Evolutionary conservation across 2,888 invertebrate genomes (phyloP).

Genomic region (Cataglyphis rosenhaueri): DNA sequence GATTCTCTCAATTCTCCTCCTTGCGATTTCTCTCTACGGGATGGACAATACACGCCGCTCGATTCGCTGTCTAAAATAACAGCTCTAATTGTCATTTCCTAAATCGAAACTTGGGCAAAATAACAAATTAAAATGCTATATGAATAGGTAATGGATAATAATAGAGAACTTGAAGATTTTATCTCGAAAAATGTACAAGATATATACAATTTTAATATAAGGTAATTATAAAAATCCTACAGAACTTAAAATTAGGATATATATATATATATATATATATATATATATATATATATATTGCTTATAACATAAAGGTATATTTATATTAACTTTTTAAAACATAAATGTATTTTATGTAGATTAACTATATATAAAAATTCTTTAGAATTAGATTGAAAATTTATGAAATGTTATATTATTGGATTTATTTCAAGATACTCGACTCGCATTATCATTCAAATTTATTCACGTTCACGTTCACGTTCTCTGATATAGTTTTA

Average conservation of each 20-base stretch:
- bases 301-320: too few relatives aligned
- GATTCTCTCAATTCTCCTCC: conserved; percentile 48
- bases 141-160: not conserved
- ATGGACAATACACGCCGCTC: not conserved
- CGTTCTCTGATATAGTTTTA: not conserved
- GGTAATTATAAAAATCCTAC: not conserved
- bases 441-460: not conserved
- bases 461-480: not conserved
- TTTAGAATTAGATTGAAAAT: not conserved
- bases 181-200: not conserved
- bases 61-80: conserved; percentile 25
- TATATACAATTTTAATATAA: not conserved
- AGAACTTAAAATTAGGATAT: not conserved
- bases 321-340: not conserved
- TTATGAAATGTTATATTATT: not conserved
- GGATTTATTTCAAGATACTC: not conserved
- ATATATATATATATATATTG: too few relatives aligned
- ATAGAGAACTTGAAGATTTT: not conserved
- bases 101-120: not conserved
- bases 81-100: conserved; percentile 6
- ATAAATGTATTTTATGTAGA: not conserved
- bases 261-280: too few relatives aligned
- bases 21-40: conserved; percentile 42
- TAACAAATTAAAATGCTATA: not conserved
- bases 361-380: not conserved